A percentile compares a stretch with the other conserved stretches of the same genome.
These are phyloP conservation scores for Meteorus cinctellus DNA, from an alignment of 2,888 invertebrate genomes.

Conservation along the genomic window DNA sequence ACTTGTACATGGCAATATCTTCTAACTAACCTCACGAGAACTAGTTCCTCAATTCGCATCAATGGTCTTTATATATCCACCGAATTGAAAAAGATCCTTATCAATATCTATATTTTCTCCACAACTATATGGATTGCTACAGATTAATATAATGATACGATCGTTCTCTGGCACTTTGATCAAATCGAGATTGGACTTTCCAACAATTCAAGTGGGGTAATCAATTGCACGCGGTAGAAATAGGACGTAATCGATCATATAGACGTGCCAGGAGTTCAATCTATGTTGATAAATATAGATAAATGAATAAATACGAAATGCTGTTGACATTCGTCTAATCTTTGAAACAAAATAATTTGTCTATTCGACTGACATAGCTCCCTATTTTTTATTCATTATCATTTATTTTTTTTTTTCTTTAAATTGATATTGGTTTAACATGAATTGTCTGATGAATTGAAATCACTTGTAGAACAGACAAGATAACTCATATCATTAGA, in stretches of 20 bases:
- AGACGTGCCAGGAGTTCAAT: not conserved
- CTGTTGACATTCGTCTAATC: not conserved
- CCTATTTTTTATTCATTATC: not conserved
- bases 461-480: too few relatives aligned
- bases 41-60: not conserved
- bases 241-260: not conserved
- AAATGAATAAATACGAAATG: not conserved
- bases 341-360: not conserved
- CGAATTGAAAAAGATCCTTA: not conserved
- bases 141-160: not conserved
- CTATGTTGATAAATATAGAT: not conserved
- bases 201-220: constrained; percentile 7
- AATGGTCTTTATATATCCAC: constrained; percentile 1
- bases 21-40: not conserved
- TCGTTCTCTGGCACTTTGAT: not conserved
- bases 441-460: too few relatives aligned
- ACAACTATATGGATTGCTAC: not conserved
- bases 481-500: too few relatives aligned
- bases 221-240: not conserved
- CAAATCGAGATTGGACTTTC: not conserved
- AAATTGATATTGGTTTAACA: too few relatives aligned
- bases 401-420: too few relatives aligned
- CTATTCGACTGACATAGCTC: not conserved
- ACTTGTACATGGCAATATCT: not conserved
- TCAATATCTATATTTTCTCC: not conserved